Evolutionary conservation across 2,888 invertebrate species (phyloP), one percentile per base, ranked within the genome.

Genomic region (Xestia sexstrigata): DNA sequence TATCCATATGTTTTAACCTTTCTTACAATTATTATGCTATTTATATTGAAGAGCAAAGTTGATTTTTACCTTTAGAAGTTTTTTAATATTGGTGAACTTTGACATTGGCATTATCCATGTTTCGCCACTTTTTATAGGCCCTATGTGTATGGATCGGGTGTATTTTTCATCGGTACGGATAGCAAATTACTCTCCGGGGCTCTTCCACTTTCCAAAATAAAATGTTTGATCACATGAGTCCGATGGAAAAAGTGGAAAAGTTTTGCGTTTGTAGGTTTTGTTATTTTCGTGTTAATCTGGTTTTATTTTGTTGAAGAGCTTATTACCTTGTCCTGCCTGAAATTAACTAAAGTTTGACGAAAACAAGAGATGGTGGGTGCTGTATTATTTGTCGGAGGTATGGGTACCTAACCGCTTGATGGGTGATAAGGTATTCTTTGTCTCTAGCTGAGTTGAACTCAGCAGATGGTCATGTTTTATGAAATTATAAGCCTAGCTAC

Each of bases 121-220:
- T 82, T 70, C 76, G 74, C 79, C 73, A 73, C 67, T 75, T 83
- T 85, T 82, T 85, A 82, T 84, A 77, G 84, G 78, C 85, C 84
- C 88, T 76, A 81, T 81, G 86, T 79, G 87, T 86, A 79, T 78
- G 84, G 88, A 85, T 85, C 79, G 83, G 74, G 85, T 83, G 68
- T 87, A 89, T 89, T 89, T 89, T 87, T 83, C 89, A 90, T 89
- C 89, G 88, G 88, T 82, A 86, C 76, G 86, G 86, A 79, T 78
- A 82, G 80, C 83, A 87, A 89, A 89, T 88, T 87, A 89, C 84
- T 77, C 83, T 82, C 81, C 47, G 49, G 85, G 81, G 87, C 68
- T 35, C 67, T 52, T 60, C 62, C 70, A 78, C 71, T 80, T 84
- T 80, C 47, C 30, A 70, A 80, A 86, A 86, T 78, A 82, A 87